Percentiles rank a stretch among this genome's conserved stretches.
These are phyloP conservation scores for Pterostichus madidus DNA, from an alignment of 2,888 invertebrate species.

Conservation along the genomic window DNA sequence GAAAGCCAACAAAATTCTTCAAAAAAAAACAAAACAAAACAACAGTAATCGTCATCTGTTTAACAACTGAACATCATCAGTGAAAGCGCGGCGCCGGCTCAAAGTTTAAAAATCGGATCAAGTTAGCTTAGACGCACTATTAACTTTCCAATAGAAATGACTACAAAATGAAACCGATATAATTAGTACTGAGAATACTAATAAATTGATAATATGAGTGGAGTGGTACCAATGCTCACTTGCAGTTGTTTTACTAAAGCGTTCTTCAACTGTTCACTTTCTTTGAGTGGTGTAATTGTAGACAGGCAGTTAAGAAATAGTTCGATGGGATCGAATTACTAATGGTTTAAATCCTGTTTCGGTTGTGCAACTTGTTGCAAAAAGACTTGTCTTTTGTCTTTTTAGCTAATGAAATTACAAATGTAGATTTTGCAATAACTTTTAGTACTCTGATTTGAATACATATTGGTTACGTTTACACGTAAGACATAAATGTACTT, in stretches of 20 bases:
- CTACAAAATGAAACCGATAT: constrained; percentile 41
- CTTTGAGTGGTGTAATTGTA: neutral
- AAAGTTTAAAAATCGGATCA: constrained; percentile 39
- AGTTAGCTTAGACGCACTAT: constrained; percentile 36
- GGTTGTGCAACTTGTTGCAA: neutral
- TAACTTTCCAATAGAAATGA: constrained; percentile 58
- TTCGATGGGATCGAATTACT: neutral
- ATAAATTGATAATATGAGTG: constrained; percentile 24
- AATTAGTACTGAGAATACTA: constrained; percentile 41
- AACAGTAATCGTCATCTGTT: constrained; percentile 25
- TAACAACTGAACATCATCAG: constrained; percentile 23
- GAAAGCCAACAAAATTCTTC: constrained; percentile 30
- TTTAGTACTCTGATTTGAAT: neutral
- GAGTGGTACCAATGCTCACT: neutral
- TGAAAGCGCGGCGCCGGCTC: constrained; percentile 19
- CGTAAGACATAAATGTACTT: no score
- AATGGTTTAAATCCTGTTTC: neutral
- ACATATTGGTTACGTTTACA: neutral
- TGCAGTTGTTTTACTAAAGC: neutral
- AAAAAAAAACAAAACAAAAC: constrained; percentile 48
- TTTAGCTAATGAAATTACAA: no score
- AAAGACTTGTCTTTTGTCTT: no score
- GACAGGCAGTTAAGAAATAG: neutral
- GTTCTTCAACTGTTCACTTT: constrained; percentile 3
- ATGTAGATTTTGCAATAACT: no score